Evolutionary conservation across 2,113 vertebrate species (phyloP).

Genomic region (Echinops telfairi): DNA sequence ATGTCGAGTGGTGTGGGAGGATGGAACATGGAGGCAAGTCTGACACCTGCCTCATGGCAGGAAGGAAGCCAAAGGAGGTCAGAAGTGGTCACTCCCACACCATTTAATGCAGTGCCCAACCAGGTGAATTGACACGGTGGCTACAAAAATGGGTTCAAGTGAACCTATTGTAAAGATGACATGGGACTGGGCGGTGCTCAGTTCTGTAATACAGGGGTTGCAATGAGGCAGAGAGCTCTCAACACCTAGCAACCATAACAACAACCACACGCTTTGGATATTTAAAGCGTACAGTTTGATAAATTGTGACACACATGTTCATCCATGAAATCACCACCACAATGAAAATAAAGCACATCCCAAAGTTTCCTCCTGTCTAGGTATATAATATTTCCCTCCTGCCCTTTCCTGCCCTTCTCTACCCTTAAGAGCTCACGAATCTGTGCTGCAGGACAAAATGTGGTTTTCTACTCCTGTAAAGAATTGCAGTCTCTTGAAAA

Average conservation of each 20-base stretch:
- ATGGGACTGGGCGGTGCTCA: background rate
- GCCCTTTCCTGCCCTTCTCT: background rate
- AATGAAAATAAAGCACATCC: conserved; percentile 28
- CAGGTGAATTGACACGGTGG: background rate
- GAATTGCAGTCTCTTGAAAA: too few species aligned
- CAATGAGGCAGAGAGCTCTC: background rate
- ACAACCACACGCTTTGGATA: too few species aligned
- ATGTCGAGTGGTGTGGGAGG: too few species aligned
- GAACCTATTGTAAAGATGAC: background rate
- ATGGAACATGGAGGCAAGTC: too few species aligned
- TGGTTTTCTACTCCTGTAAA: too few species aligned
- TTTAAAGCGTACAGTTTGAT: background rate
- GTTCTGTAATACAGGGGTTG: background rate
- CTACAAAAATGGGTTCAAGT: background rate
- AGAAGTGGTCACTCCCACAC: too few species aligned
- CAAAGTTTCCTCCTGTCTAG: background rate
- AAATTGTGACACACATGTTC: conserved; percentile 18
- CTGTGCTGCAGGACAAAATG: background rate
- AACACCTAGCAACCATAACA: background rate
- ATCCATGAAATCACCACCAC: background rate
- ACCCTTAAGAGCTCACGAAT: background rate
- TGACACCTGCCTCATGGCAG: too few species aligned
- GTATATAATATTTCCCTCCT: background rate
- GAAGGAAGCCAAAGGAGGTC: too few species aligned
- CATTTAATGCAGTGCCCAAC: background rate